A percentile compares a stretch with the other conserved stretches of the same genome.
Evolutionary conservation across 2,113 vertebrate species (phyloP).

Genomic region (Pygathrix nemaeus): DNA sequence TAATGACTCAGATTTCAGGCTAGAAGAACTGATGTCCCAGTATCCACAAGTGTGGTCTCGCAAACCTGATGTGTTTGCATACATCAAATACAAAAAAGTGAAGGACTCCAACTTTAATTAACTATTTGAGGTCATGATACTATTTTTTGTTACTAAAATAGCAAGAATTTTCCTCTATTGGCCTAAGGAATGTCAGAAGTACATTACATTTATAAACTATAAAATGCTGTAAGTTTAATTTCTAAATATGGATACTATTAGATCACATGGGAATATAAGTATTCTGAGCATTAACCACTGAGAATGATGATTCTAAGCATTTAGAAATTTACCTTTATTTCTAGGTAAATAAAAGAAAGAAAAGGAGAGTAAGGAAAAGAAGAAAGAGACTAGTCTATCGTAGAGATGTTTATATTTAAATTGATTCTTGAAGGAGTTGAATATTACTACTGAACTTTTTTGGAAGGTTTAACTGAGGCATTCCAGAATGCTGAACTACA

Average conservation of each 20-base stretch:
- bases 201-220: constrained; percentile 23
- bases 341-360: too few species aligned
- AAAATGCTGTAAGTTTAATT: neutral
- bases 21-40: constrained; percentile 12
- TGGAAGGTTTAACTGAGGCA: neutral
- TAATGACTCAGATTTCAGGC: constrained; percentile 35
- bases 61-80: neutral
- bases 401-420: neutral
- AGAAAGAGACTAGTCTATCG: neutral
- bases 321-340: constrained; percentile 41
- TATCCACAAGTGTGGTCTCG: neutral
- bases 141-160: constrained; percentile 47
- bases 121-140: constrained; percentile 30
- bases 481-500: constrained; percentile 28
- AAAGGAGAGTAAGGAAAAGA: neutral
- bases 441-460: neutral
- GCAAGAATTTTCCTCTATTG: constrained; percentile 39
- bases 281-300: neutral
- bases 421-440: neutral
- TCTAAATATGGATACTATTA: constrained; percentile 23
- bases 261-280: neutral
- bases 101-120: constrained; percentile 4
- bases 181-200: neutral
- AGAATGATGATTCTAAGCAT: neutral
- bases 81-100: constrained; percentile 38